A percentile compares a stretch with the other conserved stretches of the same genome.
Evolutionary conservation across 2,888 invertebrate genomes (phyloP).

Genomic region (Parochlus steinenii): DNA sequence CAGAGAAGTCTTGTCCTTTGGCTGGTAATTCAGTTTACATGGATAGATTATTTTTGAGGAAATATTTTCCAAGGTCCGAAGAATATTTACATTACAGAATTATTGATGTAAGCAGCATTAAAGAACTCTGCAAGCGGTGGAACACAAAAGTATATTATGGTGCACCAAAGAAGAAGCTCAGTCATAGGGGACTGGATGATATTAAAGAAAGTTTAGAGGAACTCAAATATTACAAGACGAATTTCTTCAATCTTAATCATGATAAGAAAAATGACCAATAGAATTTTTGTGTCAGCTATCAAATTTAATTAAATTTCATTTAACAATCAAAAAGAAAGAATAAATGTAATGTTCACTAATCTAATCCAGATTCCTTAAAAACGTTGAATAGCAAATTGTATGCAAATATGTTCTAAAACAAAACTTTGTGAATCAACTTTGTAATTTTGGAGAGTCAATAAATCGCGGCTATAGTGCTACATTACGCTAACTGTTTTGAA

Average conservation of each 20-base stretch:
- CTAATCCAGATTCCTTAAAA: no score
- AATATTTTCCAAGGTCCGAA: constrained; percentile 66
- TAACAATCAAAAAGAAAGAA: constrained; percentile 1
- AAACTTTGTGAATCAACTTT: no score
- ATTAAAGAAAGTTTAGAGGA: constrained; percentile 75
- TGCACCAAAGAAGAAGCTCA: constrained; percentile 44
- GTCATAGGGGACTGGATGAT: constrained; percentile 64
- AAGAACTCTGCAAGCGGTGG: constrained; percentile 72
- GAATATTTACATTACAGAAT: constrained; percentile 78
- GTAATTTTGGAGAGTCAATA: no score
- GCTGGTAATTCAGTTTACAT: constrained; percentile 80
- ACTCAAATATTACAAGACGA: constrained; percentile 55
- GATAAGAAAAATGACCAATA: background rate
- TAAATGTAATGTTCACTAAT: background rate
- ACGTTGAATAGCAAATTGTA: no score
- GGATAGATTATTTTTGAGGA: constrained; percentile 66
- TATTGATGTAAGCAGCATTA: constrained; percentile 81
- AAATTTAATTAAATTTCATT: constrained; percentile 6
- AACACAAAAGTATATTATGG: constrained; percentile 38
- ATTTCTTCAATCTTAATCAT: background rate
- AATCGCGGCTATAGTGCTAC: no score
- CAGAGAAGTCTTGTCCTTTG: constrained; percentile 48
- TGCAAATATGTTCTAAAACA: no score
- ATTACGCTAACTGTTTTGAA: no score
- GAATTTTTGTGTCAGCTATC: constrained; percentile 1